Percentiles rank a stretch among this genome's conserved stretches.
phyloP scores from a whole-genome alignment of 2,888 invertebrate genomes.

The Leptothorax acervorum region DNA sequence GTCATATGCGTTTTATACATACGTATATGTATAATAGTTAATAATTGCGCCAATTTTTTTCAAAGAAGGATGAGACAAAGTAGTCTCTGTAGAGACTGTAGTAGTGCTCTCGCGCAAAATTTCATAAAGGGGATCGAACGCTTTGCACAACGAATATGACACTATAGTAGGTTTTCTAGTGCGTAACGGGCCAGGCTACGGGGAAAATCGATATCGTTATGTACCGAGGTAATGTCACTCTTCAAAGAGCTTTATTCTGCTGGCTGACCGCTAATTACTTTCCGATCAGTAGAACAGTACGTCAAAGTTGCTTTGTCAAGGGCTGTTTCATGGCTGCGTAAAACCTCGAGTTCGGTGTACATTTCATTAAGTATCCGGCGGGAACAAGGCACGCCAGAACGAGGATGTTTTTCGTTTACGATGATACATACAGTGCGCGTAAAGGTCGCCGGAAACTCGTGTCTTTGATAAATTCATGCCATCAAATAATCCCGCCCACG shows the following conservation, averaged over 20 bases:
- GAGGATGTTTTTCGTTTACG: conserved; percentile 41
- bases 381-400: conserved; percentile 21
- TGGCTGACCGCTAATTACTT: conserved; percentile 68
- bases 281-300: conserved; percentile 60
- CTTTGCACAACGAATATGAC: background rate
- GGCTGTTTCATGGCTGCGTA: conserved; percentile 51
- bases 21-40: too few relatives aligned
- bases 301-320: conserved; percentile 65
- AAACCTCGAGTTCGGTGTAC: conserved; percentile 56
- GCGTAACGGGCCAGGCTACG: conserved; percentile 25
- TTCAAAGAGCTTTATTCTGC: conserved; percentile 47
- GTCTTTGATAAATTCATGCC: conserved; percentile 36
- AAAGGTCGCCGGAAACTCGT: conserved; percentile 21
- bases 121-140: background rate
- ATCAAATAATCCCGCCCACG: background rate
- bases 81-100: background rate
- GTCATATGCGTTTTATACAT: too few relatives aligned
- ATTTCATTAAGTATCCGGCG: conserved; percentile 64
- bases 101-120: background rate
- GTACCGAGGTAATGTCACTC: conserved; percentile 63
- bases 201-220: conserved; percentile 65
- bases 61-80: background rate
- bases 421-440: background rate
- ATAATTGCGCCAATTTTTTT: background rate
- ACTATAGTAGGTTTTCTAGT: conserved; percentile 32